Conservation (phyloP, 1,140 invertebrate genomes). For the Homalodisca vitripennis region DNA sequence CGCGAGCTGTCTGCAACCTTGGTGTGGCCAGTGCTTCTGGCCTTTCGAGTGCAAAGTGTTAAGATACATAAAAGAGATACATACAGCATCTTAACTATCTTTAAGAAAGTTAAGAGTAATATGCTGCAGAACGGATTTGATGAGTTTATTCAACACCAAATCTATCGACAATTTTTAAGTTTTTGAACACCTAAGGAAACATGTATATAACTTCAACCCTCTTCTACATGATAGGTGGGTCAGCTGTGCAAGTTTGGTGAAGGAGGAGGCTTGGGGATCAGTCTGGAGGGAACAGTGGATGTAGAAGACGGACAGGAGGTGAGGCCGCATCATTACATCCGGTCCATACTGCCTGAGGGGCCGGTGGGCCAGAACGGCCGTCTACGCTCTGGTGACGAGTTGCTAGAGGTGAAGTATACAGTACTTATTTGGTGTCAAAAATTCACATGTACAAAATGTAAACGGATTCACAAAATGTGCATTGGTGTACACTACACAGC, state of each 20-base stretch:
- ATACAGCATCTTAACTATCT: too few relatives aligned
- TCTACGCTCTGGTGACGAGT: conserved; percentile 84
- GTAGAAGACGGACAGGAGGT: conserved; percentile 73
- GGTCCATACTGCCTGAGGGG: conserved; percentile 77
- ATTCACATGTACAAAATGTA: too few relatives aligned
- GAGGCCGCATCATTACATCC: conserved; percentile 77
- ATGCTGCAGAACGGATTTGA: too few relatives aligned
- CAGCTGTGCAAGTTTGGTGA: conserved; percentile 66
- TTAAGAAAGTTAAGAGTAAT: too few relatives aligned
- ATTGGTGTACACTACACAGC: too few relatives aligned
- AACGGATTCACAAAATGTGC: too few relatives aligned
- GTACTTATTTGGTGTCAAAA: too few relatives aligned
- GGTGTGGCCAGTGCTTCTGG: too few relatives aligned
- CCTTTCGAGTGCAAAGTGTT: too few relatives aligned
- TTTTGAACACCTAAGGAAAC: neutral
- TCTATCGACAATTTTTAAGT: neutral
- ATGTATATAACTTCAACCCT: neutral
- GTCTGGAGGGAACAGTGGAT: conserved; percentile 83
- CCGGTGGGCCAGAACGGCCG: conserved; percentile 73
- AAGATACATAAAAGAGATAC: too few relatives aligned
- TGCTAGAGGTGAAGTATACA: conserved; percentile 75
- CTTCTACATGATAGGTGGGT: conserved; percentile 45
- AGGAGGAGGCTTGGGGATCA: conserved; percentile 80
- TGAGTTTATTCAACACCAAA: too few relatives aligned
- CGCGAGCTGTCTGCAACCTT: too few relatives aligned